A percentile compares a stretch with the other conserved stretches of the same genome.
phyloP scores from a whole-genome alignment of 2,113 vertebrate species.

The Pelodiscus sinensis region DNA sequence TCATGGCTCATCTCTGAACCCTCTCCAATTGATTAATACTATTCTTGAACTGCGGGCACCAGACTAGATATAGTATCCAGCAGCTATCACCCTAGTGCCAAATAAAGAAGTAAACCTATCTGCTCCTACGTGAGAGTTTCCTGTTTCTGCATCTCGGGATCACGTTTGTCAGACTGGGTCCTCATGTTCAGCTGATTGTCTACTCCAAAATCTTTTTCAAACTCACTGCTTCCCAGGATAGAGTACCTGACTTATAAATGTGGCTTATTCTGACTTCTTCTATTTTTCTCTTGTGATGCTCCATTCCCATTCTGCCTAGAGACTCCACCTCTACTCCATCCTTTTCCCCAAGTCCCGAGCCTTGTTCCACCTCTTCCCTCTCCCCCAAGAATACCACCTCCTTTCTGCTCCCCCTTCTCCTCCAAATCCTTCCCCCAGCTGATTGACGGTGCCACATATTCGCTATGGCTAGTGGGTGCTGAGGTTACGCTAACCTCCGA shows the following conservation, averaged over 20 bases:
- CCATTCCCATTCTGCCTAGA: too few relatives aligned
- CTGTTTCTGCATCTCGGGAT: too few relatives aligned
- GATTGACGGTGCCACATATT: too few relatives aligned
- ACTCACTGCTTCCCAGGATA: background rate
- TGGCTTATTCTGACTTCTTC: background rate
- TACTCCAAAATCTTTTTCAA: background rate
- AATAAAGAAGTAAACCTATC: background rate
- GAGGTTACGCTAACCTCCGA: too few relatives aligned
- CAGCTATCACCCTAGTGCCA: background rate
- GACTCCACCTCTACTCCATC: too few relatives aligned
- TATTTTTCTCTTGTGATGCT: too few relatives aligned
- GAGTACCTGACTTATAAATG: background rate
- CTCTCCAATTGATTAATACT: background rate
- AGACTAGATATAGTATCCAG: background rate
- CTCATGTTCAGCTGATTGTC: background rate
- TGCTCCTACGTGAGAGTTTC: background rate
- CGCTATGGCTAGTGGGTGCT: too few relatives aligned
- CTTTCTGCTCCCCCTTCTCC: too few relatives aligned
- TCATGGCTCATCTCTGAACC: background rate
- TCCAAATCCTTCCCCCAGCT: too few relatives aligned
- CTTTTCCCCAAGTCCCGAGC: too few relatives aligned
- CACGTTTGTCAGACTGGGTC: background rate
- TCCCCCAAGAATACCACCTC: too few relatives aligned
- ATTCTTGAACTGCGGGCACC: background rate
- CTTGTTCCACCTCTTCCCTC: too few relatives aligned